phyloP scores from a whole-genome alignment of 1,140 invertebrate species.

The Whitmania pigra region DNA sequence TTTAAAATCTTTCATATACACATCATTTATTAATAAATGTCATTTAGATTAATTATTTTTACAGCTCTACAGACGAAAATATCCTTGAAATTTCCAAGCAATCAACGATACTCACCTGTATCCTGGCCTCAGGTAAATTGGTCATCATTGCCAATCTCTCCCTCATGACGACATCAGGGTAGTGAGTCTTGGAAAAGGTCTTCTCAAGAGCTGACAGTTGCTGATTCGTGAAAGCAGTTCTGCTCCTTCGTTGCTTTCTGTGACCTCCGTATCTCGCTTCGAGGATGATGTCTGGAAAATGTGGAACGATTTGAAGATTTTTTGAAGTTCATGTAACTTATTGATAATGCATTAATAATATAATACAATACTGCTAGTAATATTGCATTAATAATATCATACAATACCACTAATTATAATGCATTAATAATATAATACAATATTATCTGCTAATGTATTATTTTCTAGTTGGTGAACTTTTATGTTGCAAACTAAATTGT shows the following conservation, averaged over 20 bases:
- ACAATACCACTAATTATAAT: too few species aligned
- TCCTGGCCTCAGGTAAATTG: conserved; percentile 35
- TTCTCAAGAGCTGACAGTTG: conserved; percentile 37
- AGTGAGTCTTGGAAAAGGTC: conserved; percentile 37
- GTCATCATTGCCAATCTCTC: conserved; percentile 35
- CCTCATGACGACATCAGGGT: conserved; percentile 38
- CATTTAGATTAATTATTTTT: background rate
- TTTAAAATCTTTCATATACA: background rate
- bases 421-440: too few species aligned
- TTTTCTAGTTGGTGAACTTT: too few species aligned
- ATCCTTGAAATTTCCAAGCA: background rate
- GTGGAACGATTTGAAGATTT: too few species aligned
- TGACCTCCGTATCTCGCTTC: conserved; percentile 39
- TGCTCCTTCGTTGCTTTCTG: conserved; percentile 29
- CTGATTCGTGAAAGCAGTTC: conserved; percentile 37
- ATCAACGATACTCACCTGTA: conserved; percentile 29
- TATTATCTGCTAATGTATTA: too few species aligned
- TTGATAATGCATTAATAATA: too few species aligned
- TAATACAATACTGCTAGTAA: too few species aligned
- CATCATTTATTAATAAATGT: background rate
- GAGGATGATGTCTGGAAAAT: conserved; percentile 32
- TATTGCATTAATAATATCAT: too few species aligned
- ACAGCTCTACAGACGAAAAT: background rate
- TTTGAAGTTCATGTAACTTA: too few species aligned
- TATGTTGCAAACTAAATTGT: too few species aligned